Evolutionary conservation across 2,888 invertebrate species (phyloP).

Genomic region (Nomada fabriciana): DNA sequence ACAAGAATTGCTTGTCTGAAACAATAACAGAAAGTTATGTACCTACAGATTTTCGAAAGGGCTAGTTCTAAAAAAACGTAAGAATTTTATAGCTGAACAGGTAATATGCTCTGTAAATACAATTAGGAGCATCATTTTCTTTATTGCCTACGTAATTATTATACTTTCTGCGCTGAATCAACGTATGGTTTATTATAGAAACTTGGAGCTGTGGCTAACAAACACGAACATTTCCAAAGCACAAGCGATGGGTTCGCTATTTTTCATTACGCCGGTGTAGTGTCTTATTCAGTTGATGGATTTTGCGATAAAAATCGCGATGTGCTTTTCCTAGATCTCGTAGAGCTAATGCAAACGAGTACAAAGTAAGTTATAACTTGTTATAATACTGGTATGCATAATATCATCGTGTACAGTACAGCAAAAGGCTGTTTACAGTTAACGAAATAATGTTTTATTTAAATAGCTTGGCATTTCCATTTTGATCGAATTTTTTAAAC

Average conservation of each 20-base stretch:
- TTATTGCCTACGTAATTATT: not conserved
- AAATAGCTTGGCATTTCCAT: too few species aligned
- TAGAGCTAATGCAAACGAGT: conserved; percentile 88
- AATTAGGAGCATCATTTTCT: not conserved
- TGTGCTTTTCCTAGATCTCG: conserved; percentile 88
- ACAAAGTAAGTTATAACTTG: conserved; percentile 84
- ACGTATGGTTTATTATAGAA: conserved; percentile 83
- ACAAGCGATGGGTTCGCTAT: conserved; percentile 87
- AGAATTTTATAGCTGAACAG: too few species aligned
- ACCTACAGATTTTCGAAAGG: too few species aligned
- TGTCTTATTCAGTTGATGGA: conserved; percentile 87
- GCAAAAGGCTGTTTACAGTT: too few species aligned
- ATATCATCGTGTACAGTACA: not conserved
- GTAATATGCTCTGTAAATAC: not conserved
- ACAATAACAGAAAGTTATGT: too few species aligned
- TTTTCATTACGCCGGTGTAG: conserved; percentile 89
- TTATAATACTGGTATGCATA: not conserved
- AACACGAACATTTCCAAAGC: conserved; percentile 87
- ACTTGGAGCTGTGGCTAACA: conserved; percentile 85
- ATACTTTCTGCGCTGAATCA: not conserved
- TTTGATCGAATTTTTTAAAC: too few species aligned
- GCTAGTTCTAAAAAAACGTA: too few species aligned
- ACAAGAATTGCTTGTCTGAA: too few species aligned
- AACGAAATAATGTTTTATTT: too few species aligned
- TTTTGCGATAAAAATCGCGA: conserved; percentile 90